phyloP scores from a whole-genome alignment of 2,888 invertebrate genomes.

The Dorcus parallelipipedus region DNA sequence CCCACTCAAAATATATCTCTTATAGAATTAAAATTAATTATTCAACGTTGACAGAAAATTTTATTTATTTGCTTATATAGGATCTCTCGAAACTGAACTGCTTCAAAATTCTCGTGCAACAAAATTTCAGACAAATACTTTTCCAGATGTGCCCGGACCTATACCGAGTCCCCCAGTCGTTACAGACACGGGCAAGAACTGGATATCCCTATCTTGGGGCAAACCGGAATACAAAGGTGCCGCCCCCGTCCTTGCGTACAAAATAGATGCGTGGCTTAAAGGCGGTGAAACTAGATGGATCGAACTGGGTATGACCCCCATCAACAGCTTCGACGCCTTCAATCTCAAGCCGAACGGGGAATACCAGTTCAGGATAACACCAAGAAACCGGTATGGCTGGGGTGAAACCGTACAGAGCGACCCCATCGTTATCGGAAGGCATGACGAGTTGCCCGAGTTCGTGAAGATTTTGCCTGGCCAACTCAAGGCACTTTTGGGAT shows the following conservation, averaged over 20 bases:
- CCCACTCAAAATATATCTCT: too few relatives aligned
- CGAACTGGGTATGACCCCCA: constrained; percentile 76
- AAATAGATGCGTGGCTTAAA: constrained; percentile 75
- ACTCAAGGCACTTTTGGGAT: constrained; percentile 68
- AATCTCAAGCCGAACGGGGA: constrained; percentile 75
- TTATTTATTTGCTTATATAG: too few relatives aligned
- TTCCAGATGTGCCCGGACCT: constrained; percentile 76
- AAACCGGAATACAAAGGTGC: constrained; percentile 67
- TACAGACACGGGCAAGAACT: constrained; percentile 79
- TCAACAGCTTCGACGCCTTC: constrained; percentile 79
- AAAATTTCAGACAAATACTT: not conserved
- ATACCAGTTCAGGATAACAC: constrained; percentile 85
- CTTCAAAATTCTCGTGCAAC: too few relatives aligned
- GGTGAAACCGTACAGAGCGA: constrained; percentile 70
- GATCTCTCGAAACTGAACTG: too few relatives aligned
- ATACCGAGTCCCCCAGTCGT: constrained; percentile 73
- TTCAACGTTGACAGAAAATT: too few relatives aligned
- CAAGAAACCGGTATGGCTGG: constrained; percentile 87
- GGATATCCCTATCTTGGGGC: constrained; percentile 81
- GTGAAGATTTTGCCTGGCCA: constrained; percentile 72
- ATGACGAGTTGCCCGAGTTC: constrained; percentile 74
- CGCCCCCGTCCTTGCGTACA: constrained; percentile 78
- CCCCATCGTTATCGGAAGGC: constrained; percentile 63
- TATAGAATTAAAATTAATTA: too few relatives aligned
- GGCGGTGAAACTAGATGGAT: constrained; percentile 80